Conservation (phyloP, 1,140 invertebrate genomes). For the Aporrectodea caliginosa region DNA sequence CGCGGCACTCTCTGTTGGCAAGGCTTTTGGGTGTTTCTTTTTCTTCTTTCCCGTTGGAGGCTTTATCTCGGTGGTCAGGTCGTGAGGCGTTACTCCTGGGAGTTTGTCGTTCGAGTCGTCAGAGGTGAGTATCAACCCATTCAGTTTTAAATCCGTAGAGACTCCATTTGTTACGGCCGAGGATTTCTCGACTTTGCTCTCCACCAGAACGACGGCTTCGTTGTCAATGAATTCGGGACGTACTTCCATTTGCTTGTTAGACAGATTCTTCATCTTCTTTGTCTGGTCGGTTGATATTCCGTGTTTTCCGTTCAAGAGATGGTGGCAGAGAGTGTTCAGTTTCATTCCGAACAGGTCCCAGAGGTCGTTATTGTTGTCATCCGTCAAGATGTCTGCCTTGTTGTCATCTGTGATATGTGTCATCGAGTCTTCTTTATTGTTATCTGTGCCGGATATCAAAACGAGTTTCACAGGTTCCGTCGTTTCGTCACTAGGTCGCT, state of each 20-base stretch:
- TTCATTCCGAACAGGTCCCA: neutral
- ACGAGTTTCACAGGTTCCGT: neutral
- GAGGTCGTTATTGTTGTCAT: neutral
- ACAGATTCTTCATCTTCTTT: neutral
- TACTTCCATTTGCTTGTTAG: neutral
- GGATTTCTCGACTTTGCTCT: neutral
- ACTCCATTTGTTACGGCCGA: neutral
- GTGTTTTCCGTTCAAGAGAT: neutral
- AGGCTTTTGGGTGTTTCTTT: too few relatives aligned
- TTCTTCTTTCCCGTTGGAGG: too few relatives aligned
- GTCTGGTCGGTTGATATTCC: neutral
- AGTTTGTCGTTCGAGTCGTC: too few relatives aligned
- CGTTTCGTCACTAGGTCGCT: neutral
- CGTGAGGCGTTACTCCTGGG: too few relatives aligned
- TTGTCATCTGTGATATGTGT: neutral
- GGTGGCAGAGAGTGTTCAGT: neutral
- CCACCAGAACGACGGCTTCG: neutral
- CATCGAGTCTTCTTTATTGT: neutral
- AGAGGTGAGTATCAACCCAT: too few relatives aligned
- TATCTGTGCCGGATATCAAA: neutral
- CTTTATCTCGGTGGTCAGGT: too few relatives aligned
- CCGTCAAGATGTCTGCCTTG: neutral
- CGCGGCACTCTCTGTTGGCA: too few relatives aligned
- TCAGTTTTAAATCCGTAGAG: neutral
- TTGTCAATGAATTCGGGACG: neutral